Percentiles rank a stretch among this genome's conserved stretches.
phyloP scores from a whole-genome alignment of 2,888 invertebrate species.

The Ommatoiulus sabulosus region DNA sequence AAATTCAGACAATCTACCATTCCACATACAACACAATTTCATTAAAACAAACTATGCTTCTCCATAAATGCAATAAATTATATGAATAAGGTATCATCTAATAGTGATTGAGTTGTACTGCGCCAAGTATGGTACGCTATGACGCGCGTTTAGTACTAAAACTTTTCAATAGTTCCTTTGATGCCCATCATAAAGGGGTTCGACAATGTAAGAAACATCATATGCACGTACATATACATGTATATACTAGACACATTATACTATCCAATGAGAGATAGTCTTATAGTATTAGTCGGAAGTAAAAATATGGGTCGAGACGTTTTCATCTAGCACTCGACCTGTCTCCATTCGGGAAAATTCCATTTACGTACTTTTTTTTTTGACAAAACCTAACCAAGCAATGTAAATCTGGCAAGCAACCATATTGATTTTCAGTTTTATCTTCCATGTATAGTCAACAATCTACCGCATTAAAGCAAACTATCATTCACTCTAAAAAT shows the following conservation, averaged over 20 bases:
- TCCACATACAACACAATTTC: too few relatives aligned
- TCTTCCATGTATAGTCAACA: slow-evolving; percentile 12
- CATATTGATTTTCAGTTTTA: slow-evolving; percentile 27
- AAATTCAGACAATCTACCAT: too few relatives aligned
- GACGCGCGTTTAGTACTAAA: too few relatives aligned
- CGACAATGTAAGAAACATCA: background rate
- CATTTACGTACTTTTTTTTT: slow-evolving; percentile 17
- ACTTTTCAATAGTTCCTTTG: background rate
- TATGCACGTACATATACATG: background rate
- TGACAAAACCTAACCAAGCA: background rate
- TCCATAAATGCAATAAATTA: too few relatives aligned
- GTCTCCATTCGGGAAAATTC: background rate
- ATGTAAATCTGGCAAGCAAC: background rate
- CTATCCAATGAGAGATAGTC: background rate
- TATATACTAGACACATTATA: background rate
- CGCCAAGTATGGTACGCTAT: too few relatives aligned
- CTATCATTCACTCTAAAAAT: slow-evolving; percentile 21
- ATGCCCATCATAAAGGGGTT: background rate
- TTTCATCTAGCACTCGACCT: background rate
- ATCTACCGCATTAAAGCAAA: background rate
- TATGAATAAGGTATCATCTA: too few relatives aligned
- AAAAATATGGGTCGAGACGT: background rate
- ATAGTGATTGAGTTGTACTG: too few relatives aligned
- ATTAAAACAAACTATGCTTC: too few relatives aligned
- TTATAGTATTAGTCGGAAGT: background rate